Evolutionary conservation across 2,888 invertebrate genomes (phyloP), one percentile per base, ranked within the genome.

Genomic region (Ophion ventricosus): DNA sequence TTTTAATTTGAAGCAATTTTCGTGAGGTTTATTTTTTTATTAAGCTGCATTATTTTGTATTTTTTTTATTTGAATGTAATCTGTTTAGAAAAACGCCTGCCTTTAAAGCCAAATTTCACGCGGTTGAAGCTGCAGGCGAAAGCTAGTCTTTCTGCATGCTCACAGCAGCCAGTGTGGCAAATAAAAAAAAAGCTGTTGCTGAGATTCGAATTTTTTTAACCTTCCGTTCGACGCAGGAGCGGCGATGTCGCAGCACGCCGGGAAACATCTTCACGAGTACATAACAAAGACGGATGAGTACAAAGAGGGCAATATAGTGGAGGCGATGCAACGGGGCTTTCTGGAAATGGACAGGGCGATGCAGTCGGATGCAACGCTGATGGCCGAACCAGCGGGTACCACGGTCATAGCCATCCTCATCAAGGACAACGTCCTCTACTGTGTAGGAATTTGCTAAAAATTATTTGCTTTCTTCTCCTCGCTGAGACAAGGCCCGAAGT

Each of bases 381-480:
- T 97, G 91, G 97, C 98, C 93, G 98, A 99, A 93, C 96, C 98
- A 92, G 98, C 98, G 10, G 99, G 99, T 72, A 98, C 98, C 74
- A 99, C 99, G 43, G 99, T 99, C 8, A 96, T 99, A 70, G 96
- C 97, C 74, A 96, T 97, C 74, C 94, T 98, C 26, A 94, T 98
- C 73, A 98, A 98, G 94, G 96, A 98, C 90, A 96, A 96, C 91
- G 96, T 95, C 86, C 94, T 99, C 61, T 99, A 97, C 93, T 99
- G 99, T 94, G 96, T 96, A 94, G 93, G 95, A 94, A 82, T 74
- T 69, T 64, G 35, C 20, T 56, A 14, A 20, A 11, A 40, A 14
- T 14, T 14, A 35, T 26, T n/a, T 7, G 26, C 17, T 82, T 0
- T 25, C n/a, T 59, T 54, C 26, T 43, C n/a, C 57, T 72, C 23